These are phyloP conservation scores for Charanyca ferruginea DNA, from an alignment of 2,888 invertebrate genomes.

Conservation along the genomic window DNA sequence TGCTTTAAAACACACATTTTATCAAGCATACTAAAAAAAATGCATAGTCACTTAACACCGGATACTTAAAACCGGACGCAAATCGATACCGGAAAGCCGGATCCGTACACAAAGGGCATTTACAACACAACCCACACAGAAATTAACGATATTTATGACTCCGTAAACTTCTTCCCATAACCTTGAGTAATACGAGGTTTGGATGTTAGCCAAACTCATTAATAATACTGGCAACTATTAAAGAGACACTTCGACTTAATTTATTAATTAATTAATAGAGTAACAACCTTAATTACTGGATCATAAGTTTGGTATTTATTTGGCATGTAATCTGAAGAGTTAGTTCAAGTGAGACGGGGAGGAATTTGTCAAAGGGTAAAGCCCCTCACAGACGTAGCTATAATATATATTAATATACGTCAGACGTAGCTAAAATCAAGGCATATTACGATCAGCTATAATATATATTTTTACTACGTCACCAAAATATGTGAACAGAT, in stretches of 20 bases:
- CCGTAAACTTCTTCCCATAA: conserved; percentile 60
- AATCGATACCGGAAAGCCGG: conserved; percentile 27
- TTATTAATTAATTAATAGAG: conserved; percentile 68
- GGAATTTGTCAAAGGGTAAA: conserved; percentile 6
- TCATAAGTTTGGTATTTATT: conserved; percentile 63
- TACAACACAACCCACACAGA: conserved; percentile 31
- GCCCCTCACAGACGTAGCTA: no score
- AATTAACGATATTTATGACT: conserved; percentile 63
- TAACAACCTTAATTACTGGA: conserved; percentile 55
- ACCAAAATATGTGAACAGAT: no score
- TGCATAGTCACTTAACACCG: not conserved
- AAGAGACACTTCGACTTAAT: conserved; percentile 67
- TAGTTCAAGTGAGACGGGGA: conserved; percentile 3
- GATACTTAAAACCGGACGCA: not conserved
- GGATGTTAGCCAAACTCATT: conserved; percentile 71
- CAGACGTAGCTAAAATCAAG: no score
- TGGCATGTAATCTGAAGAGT: conserved; percentile 44
- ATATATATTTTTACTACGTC: no score
- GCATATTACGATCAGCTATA: no score
- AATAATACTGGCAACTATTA: conserved; percentile 69
- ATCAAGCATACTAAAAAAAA: not conserved
- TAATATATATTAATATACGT: no score
- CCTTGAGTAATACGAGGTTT: conserved; percentile 65
- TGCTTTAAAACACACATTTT: not conserved
- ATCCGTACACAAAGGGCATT: conserved; percentile 28